These are phyloP conservation scores for Arizona elegans DNA, from an alignment of 2,113 vertebrate species.

Conservation along the genomic window DNA sequence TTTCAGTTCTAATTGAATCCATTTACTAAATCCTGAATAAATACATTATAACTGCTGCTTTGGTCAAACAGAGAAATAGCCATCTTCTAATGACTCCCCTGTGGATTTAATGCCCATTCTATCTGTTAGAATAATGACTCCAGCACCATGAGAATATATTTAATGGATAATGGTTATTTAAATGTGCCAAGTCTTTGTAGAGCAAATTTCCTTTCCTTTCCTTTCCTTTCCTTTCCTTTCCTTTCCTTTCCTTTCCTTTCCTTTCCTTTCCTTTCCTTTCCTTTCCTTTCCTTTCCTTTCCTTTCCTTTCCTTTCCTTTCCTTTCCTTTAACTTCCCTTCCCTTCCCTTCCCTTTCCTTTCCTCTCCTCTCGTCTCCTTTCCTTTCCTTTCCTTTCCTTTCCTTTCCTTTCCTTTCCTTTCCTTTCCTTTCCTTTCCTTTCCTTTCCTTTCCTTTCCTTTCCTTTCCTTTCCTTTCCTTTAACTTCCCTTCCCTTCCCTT, in stretches of 20 bases:
- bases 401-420: too few relatives aligned
- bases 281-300: constrained; percentile 27
- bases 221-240: not conserved
- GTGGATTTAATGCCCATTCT: constrained; percentile 69
- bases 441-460: too few relatives aligned
- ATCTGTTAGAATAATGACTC: constrained; percentile 69
- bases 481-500: too few relatives aligned
- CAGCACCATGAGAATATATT: constrained; percentile 63
- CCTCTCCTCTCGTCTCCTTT: too few relatives aligned
- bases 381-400: too few relatives aligned
- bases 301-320: too few relatives aligned
- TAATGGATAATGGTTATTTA: constrained; percentile 72
- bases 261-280: too few relatives aligned
- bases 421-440: too few relatives aligned
- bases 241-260: too few relatives aligned
- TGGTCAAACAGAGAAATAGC: constrained; percentile 70
- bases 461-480: too few relatives aligned
- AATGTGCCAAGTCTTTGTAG: constrained; percentile 63
- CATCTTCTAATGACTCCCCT: constrained; percentile 72
- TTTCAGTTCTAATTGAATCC: constrained; percentile 76
- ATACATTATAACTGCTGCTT: constrained; percentile 68
- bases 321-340: too few relatives aligned
- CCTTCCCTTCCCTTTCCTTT: not conserved
- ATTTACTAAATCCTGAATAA: constrained; percentile 78
- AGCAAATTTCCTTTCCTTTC: constrained; percentile 40